phyloP scores from a whole-genome alignment of 2,888 invertebrate genomes.

The Lasioglossum pauxillum region DNA sequence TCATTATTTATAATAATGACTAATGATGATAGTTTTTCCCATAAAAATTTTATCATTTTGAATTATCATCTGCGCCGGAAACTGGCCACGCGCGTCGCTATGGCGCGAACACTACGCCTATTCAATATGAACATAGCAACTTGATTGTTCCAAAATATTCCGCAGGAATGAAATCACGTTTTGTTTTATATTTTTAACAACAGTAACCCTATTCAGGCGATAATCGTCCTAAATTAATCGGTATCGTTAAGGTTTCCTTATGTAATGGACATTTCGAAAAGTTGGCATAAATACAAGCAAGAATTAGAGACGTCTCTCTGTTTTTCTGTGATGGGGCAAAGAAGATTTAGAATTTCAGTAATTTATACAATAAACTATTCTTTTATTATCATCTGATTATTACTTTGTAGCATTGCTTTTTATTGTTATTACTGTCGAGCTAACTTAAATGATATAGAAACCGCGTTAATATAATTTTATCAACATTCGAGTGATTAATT shows the following conservation, averaged over 20 bases:
- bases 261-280: conserved; percentile 62
- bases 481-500: not conserved
- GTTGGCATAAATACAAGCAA: conserved; percentile 43
- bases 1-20: not conserved
- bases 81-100: not conserved
- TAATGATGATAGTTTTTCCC: not conserved
- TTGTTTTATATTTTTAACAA: conserved; percentile 30
- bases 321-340: conserved; percentile 65
- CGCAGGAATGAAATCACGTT: not conserved
- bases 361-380: conserved; percentile 39
- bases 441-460: not conserved
- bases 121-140: conserved; percentile 20
- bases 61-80: not conserved
- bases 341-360: conserved; percentile 65
- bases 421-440: not conserved
- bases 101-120: not conserved
- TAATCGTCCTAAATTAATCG: conserved; percentile 56
- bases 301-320: conserved; percentile 54
- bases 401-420: conserved; percentile 9
- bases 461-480: not conserved
- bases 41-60: not conserved
- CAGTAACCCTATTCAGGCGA: conserved; percentile 50
- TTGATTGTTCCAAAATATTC: not conserved
- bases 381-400: not conserved
- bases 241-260: conserved; percentile 50